These are phyloP conservation scores for Nanger granti DNA, from an alignment of 2,113 vertebrate species.

Conservation along the genomic window DNA sequence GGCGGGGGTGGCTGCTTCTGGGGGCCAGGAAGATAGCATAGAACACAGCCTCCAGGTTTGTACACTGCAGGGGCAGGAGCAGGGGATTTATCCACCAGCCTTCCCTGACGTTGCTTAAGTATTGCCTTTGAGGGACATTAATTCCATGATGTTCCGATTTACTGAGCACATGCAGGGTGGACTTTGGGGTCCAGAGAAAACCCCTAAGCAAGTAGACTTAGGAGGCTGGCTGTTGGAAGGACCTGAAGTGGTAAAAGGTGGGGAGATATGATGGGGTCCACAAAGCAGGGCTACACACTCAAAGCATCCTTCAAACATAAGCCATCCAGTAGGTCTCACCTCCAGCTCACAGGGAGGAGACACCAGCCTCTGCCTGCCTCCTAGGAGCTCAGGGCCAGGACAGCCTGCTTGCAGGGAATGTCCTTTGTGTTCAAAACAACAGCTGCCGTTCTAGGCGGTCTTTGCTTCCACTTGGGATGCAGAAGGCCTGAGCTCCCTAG, in stretches of 20 bases:
- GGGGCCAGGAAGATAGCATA: fast-evolving
- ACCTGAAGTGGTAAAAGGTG: background rate
- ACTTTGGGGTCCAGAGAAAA: background rate
- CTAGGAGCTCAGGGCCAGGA: background rate
- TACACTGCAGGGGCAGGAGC: background rate
- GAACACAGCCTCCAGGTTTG: background rate
- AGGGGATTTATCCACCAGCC: background rate
- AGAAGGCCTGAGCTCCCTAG: background rate
- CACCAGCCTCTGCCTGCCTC: background rate
- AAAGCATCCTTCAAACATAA: background rate
- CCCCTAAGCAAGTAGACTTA: background rate
- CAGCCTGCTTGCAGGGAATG: background rate
- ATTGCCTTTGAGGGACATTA: background rate
- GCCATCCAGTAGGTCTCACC: background rate
- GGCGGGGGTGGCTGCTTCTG: background rate
- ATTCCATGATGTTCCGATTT: background rate
- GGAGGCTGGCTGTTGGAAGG: background rate
- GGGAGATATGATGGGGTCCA: background rate
- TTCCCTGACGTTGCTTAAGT: background rate
- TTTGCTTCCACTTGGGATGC: background rate
- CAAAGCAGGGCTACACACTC: background rate
- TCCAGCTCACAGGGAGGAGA: background rate
- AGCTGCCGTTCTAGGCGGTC: background rate
- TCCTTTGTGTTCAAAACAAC: background rate
- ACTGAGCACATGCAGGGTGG: background rate